Conservation (phyloP, 2,888 invertebrate genomes). For the Pyrochroa serraticornis region DNA sequence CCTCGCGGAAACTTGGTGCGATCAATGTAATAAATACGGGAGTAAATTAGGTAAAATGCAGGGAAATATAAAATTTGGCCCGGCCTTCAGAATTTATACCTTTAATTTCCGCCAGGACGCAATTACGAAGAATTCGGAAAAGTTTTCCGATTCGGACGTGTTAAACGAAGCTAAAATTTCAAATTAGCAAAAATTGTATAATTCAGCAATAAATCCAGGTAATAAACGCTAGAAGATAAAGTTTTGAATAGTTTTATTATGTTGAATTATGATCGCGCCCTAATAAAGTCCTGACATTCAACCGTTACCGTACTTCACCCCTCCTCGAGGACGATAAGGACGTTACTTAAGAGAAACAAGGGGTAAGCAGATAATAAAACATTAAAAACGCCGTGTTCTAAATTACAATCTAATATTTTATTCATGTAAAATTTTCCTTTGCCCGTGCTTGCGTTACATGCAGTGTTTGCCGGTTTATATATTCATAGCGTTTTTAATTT, state of each 20-base stretch:
- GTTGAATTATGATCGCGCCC: constrained; percentile 23
- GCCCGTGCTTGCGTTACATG: constrained; percentile 10
- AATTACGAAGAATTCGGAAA: constrained; percentile 41
- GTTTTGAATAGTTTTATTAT: constrained; percentile 29
- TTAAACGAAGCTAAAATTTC: constrained; percentile 15
- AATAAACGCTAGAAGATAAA: constrained; percentile 24
- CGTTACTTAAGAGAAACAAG: constrained; percentile 13
- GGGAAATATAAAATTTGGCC: constrained; percentile 15
- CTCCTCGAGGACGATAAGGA: constrained; percentile 15
- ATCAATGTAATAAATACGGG: constrained; percentile 4
- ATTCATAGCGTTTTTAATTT: constrained; percentile 30
- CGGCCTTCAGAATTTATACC: constrained; percentile 37
- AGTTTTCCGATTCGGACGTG: constrained; percentile 29
- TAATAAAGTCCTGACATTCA: constrained; percentile 20
- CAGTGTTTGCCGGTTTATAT: constrained; percentile 24
- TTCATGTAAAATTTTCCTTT: constrained; percentile 26
- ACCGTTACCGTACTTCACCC: constrained; percentile 8
- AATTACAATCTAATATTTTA: constrained; percentile 30
- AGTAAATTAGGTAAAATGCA: constrained; percentile 10
- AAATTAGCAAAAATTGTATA: constrained; percentile 27
- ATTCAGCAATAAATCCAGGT: constrained; percentile 25
- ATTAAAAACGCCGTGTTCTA: constrained; percentile 27
- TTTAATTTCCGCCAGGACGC: constrained; percentile 43
- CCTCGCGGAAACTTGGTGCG: neutral
- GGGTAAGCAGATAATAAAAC: constrained; percentile 24